Conservation (phyloP, 2,113 vertebrate species). For the Garra rufa region DNA sequence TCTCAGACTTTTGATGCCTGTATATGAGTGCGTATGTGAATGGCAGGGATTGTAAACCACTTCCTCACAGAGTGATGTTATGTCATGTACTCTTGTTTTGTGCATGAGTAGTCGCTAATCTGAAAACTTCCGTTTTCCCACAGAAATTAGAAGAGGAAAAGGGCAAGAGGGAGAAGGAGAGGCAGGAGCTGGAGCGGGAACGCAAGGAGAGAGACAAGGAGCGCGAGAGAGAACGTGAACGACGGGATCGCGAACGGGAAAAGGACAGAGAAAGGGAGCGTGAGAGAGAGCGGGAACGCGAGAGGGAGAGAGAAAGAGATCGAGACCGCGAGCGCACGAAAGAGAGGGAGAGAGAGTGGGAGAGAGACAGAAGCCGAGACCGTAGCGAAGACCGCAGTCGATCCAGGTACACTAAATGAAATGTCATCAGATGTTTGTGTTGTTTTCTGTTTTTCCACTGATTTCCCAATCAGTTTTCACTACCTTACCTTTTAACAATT, state of each 20-base stretch:
- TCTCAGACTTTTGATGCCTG: slow-evolving; percentile 11
- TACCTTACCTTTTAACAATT: background rate
- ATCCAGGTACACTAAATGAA: slow-evolving; percentile 81
- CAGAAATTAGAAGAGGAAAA: slow-evolving; percentile 99
- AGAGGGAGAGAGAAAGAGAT: slow-evolving; percentile 72
- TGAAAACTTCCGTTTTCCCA: slow-evolving; percentile 81
- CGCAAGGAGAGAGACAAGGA: slow-evolving; percentile 81
- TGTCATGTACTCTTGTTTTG: slow-evolving; percentile 16
- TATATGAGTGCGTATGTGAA: background rate
- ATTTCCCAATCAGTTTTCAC: background rate
- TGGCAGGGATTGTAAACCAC: slow-evolving; percentile 49
- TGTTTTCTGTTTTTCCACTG: no score
- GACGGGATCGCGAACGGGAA: slow-evolving; percentile 93
- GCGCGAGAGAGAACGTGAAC: slow-evolving; percentile 74
- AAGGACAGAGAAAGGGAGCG: slow-evolving; percentile 90
- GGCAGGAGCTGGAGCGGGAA: slow-evolving; percentile 92
- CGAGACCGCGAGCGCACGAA: slow-evolving; percentile 84
- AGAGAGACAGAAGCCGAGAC: slow-evolving; percentile 85
- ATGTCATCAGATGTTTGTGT: background rate
- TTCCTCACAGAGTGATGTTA: slow-evolving; percentile 53
- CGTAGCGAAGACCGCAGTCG: slow-evolving; percentile 86
- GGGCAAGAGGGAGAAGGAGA: slow-evolving; percentile 94
- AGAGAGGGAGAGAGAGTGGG: slow-evolving; percentile 84
- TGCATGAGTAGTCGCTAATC: slow-evolving; percentile 56
- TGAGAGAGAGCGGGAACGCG: slow-evolving; percentile 85